A percentile compares a stretch with the other conserved stretches of the same genome.
phyloP scores from a whole-genome alignment of 1,140 invertebrate species.

The Polypedilum vanderplanki region DNA sequence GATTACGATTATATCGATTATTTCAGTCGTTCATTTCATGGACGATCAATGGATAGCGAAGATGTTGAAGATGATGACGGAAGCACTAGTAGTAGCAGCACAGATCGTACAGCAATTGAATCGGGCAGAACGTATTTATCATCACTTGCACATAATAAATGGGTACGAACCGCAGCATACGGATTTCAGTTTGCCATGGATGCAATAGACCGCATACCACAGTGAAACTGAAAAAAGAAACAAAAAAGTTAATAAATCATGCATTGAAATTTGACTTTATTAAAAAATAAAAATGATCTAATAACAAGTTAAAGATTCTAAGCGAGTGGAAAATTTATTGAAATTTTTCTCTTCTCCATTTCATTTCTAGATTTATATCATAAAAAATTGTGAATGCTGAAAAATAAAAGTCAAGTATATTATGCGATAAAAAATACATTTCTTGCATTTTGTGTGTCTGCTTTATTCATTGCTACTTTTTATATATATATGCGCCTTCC shows the following conservation, averaged over 20 bases:
- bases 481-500: not conserved
- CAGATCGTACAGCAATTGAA: constrained; percentile 30
- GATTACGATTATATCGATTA: constrained; percentile 70
- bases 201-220: constrained; percentile 41
- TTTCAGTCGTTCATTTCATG: constrained; percentile 48
- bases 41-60: constrained; percentile 46
- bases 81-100: not conserved
- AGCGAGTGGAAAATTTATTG: not conserved
- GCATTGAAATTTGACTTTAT: constrained; percentile 5
- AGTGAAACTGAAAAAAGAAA: not conserved
- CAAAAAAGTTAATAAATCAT: not conserved
- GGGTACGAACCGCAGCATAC: constrained; percentile 38
- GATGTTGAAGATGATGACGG: constrained; percentile 44
- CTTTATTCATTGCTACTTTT: too few relatives aligned
- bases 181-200: constrained; percentile 41
- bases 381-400: not conserved
- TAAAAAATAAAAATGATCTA: not conserved
- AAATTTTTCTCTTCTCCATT: not conserved
- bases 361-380: not conserved
- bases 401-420: not conserved
- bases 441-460: not conserved
- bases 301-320: not conserved
- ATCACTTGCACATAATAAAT: constrained; percentile 33
- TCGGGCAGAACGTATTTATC: constrained; percentile 29
- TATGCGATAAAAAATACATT: not conserved